Conservation (phyloP, 2,113 vertebrate genomes). For the Platichthys flesus region DNA sequence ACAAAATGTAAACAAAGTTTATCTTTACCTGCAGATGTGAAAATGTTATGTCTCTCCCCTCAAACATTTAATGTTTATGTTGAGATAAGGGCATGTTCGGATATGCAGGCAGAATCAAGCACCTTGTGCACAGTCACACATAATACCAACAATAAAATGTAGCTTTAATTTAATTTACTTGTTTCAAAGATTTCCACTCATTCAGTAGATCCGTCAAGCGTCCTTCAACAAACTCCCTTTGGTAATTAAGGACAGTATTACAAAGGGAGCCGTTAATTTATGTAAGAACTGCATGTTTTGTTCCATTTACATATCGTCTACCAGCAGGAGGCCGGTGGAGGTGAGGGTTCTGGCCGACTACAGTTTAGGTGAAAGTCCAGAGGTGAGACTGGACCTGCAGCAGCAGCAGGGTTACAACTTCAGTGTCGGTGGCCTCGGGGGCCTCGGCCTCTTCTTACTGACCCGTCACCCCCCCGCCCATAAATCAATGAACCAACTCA, state of each 20-base stretch:
- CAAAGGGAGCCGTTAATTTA: conserved; percentile 45
- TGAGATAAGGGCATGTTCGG: neutral
- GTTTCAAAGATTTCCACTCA: neutral
- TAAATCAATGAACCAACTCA: conserved; percentile 58
- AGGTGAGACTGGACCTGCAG: conserved; percentile 50
- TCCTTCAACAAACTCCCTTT: conserved; percentile 15
- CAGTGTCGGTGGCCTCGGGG: conserved; percentile 54
- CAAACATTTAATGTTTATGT: conserved; percentile 2
- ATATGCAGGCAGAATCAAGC: neutral
- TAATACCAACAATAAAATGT: too few relatives aligned
- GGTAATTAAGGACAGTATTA: conserved; percentile 4
- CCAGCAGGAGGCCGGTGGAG: conserved; percentile 20
- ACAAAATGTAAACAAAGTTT: neutral
- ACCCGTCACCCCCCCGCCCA: conserved; percentile 55
- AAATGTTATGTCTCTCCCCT: neutral
- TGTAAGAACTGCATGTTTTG: conserved; percentile 45
- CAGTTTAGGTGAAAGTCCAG: conserved; percentile 56
- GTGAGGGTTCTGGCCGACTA: conserved; percentile 5
- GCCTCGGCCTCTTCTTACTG: conserved; percentile 49
- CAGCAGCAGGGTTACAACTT: conserved; percentile 44
- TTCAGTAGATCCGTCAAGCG: neutral
- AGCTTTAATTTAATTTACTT: neutral
- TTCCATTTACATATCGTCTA: conserved; percentile 39
- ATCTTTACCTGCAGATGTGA: conserved; percentile 16
- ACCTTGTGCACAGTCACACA: neutral